A percentile compares a stretch with the other conserved stretches of the same genome.
These are phyloP conservation scores for Deroplatys truncata DNA, from an alignment of 2,888 invertebrate species.

Conservation along the genomic window DNA sequence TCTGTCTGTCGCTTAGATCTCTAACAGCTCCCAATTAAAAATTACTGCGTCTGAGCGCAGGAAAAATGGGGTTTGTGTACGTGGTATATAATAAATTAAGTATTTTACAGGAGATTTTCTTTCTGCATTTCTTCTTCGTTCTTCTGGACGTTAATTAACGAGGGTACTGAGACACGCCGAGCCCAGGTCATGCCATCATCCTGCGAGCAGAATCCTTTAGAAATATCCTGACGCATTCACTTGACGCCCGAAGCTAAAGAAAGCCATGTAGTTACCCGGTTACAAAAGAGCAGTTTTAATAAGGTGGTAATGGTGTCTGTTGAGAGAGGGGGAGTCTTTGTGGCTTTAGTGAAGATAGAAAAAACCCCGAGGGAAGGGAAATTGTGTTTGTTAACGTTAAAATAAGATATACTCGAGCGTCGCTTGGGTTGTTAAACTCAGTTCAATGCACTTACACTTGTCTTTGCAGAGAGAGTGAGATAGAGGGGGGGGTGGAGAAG, in stretches of 20 bases:
- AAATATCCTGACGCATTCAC: not conserved
- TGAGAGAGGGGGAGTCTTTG: not conserved
- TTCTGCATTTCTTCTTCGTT: not conserved
- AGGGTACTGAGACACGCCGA: not conserved
- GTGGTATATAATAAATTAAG: not conserved
- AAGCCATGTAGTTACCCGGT: not conserved
- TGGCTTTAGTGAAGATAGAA: not conserved
- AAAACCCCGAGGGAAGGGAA: not conserved
- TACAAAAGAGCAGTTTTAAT: not conserved
- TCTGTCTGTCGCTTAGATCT: too few species aligned
- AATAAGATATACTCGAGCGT: not conserved
- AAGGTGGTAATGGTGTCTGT: not conserved
- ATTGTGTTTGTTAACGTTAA: not conserved
- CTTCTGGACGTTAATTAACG: not conserved
- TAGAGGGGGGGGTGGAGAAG: not conserved
- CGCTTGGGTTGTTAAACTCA: not conserved
- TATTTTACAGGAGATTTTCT: not conserved
- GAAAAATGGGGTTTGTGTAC: not conserved
- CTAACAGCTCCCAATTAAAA: not conserved
- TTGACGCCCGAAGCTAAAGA: not conserved
- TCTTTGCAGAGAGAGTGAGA: not conserved
- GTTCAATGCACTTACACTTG: not conserved
- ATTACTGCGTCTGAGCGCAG: constrained; percentile 12
- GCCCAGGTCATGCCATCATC: not conserved
- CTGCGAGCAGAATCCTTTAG: not conserved